Evolutionary conservation across 2,797 vertebrate species (phyloP).

Genomic region (Sandelia bainsii): DNA sequence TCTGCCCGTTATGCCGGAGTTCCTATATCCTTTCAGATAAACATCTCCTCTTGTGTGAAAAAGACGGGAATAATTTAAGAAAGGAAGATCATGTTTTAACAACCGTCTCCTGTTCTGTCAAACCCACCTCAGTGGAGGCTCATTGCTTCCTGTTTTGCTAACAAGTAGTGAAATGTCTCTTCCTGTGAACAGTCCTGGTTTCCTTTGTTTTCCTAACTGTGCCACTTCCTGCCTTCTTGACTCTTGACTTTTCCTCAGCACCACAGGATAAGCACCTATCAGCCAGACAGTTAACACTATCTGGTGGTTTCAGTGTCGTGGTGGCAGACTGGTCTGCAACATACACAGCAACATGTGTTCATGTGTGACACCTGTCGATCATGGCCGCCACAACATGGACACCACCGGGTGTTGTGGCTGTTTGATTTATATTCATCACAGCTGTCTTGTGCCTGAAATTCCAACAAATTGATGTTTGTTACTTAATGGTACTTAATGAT

Average conservation of each 20-base stretch:
- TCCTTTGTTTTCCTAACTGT: slow-evolving; percentile 57
- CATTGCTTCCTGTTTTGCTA: slow-evolving; percentile 67
- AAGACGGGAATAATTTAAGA: slow-evolving; percentile 25
- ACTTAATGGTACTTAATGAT: neutral
- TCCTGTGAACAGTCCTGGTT: slow-evolving; percentile 61
- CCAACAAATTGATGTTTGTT: neutral
- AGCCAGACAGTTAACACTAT: too few relatives aligned
- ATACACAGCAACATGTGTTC: neutral
- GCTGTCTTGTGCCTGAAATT: too few relatives aligned
- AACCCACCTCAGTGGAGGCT: slow-evolving; percentile 27
- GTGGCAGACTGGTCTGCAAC: too few relatives aligned
- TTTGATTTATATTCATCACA: too few relatives aligned
- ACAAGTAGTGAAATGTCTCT: slow-evolving; percentile 34
- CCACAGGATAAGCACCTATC: slow-evolving; percentile 16
- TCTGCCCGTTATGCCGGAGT: too few relatives aligned
- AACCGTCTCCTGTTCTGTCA: slow-evolving; percentile 46
- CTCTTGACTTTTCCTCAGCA: slow-evolving; percentile 18
- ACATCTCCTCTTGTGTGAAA: slow-evolving; percentile 9
- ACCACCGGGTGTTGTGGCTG: neutral
- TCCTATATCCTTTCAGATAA: slow-evolving; percentile 16
- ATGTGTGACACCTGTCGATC: neutral
- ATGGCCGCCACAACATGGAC: neutral
- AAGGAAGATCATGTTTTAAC: slow-evolving; percentile 47
- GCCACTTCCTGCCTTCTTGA: slow-evolving; percentile 59
- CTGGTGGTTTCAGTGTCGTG: too few relatives aligned